Base-by-base conservation (phyloP, 1,140 invertebrate genomes). In the Drosophila rhopaloa region DNA sequence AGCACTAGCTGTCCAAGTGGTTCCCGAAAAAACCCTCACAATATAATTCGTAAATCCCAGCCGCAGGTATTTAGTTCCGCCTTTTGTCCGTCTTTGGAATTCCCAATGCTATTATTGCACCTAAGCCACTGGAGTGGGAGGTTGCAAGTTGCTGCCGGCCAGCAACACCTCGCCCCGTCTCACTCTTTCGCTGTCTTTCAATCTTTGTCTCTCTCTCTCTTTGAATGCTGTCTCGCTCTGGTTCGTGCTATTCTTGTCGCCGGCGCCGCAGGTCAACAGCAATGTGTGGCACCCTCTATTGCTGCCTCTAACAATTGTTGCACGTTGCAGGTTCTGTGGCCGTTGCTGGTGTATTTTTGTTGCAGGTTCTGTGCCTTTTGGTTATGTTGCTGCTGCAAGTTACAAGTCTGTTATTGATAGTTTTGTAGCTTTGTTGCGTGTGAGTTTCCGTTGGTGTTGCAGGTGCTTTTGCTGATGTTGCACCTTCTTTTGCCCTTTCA, bases 51-150 rank as follows among this genome's bases (percentile, higher is more conserved):
- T 90, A 89, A 90, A 89, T 89, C 85, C 84, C 85, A 84, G 84
- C 84, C 84, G 78, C 84, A 89, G 84, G 84, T 89, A 89, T 89
- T 89, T 89, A 89, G 85, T 90, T 89, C 85, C 85, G 85, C 85
- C 85, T 85, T 84, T 89, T 84, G 83, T 88, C 68, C 76, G 62
- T 55, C 74, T 74, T 61, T 76, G 83, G 84, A 89, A 89, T 89
- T 89, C 81, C 85, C 85, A 90, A 89, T 89, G 77, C 84, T 84
- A 88, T 88, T 84, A 88, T 84, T 90, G 84, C 84, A 89, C 84
- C 76, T 88, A 88, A 88, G 83, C 83, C 84, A 77, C 76, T 37
- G 47, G n/a, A 79, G 61, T 50, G 40, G 58, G 41, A 32, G 24
- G 46, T 67, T 62, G 38, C 48, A 41, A 68, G 32, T 56, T 29